phyloP scores from a whole-genome alignment of 2,888 invertebrate genomes.

The Odontocerum albicorne region DNA sequence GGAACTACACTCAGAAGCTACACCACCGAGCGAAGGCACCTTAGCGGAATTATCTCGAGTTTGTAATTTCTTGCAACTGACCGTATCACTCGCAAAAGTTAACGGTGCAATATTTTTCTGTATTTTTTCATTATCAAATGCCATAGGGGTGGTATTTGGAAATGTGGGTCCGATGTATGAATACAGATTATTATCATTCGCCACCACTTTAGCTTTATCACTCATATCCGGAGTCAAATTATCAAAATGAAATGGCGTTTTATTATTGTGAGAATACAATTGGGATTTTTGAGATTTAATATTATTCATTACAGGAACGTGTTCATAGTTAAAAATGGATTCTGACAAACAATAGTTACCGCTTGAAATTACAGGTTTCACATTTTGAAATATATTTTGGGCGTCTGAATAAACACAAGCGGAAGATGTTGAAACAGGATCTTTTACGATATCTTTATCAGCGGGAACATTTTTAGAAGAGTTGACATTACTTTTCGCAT shows the following conservation, averaged over 20 bases:
- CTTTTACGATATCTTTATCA: neutral
- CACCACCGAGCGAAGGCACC: constrained; percentile 24
- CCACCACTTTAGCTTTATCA: constrained; percentile 1
- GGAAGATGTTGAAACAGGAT: constrained; percentile 16
- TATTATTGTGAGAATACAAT: constrained; percentile 2
- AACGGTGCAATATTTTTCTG: constrained; percentile 11
- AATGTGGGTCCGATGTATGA: constrained; percentile 1
- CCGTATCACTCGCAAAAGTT: constrained; percentile 3
- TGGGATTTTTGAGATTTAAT: constrained; percentile 14
- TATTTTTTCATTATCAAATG: constrained; percentile 17
- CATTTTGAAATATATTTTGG: constrained; percentile 14
- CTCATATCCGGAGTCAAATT: constrained; percentile 8
- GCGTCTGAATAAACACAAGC: constrained; percentile 28
- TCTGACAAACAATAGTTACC: constrained; percentile 23
- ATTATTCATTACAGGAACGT: constrained; percentile 21
- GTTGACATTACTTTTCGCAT: neutral
- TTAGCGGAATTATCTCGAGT: constrained; percentile 22
- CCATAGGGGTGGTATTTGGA: constrained; percentile 4
- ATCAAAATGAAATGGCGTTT: constrained; percentile 21
- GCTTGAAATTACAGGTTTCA: constrained; percentile 9
- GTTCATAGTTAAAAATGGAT: constrained; percentile 32
- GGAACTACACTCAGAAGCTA: constrained; percentile 24
- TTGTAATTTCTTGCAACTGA: constrained; percentile 13
- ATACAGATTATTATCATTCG: constrained; percentile 11
- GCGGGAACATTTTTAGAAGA: neutral